Base-by-base conservation (phyloP, 2,113 vertebrate genomes). In the Laterallus jamaicensis region DNA sequence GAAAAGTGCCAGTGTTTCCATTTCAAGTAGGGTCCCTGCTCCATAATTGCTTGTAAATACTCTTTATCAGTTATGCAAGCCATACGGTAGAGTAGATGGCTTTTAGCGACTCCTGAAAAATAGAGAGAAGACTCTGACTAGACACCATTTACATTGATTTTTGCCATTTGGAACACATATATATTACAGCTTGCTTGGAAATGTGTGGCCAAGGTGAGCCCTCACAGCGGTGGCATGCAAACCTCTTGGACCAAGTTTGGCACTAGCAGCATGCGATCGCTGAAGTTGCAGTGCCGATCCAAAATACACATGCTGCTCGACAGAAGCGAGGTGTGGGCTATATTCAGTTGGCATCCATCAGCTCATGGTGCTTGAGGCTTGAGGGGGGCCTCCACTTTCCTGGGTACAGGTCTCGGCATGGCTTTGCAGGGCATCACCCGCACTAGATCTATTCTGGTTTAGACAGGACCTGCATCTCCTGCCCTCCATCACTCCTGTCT, bases 381-480 rank as follows among this genome's bases (percentile, higher is more conserved):
- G 28, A 47, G 25, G 16, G 20, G 16, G 9, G 59, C 16, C 18
- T 86, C 44, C 5, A 1, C 49, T 86, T 63, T 68, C 49, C 49
- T 81, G 0, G 0, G 26, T 29, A 35, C 20, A 42, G 25, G 13
- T 86, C 24, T 20, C 5, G 8, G 15, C 0, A 5, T 56, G 55
- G 32, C 42, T 82, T 58, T 81, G 29, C 1, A 3, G 49, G 28
- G 10, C 39, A 12, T 7, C 1, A 0, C 40, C 39, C 2, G 5
- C 10, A 32, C 89, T 97, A 98, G 83, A 97, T 94, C 77, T 95
- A 96, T 85, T 98, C 97, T n/a, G 97, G 97, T 81, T 96, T 98
- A 17, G 98, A 92, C 21, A 98, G 73, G 77, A 97, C 79, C 73
- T 98, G 97, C 98, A 98, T 97, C 95, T 98, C 93, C 14, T 94